Evolutionary conservation across 1,140 invertebrate species (phyloP), one percentile per base, ranked within the genome.

Genomic region (Drosophila ananassae): DNA sequence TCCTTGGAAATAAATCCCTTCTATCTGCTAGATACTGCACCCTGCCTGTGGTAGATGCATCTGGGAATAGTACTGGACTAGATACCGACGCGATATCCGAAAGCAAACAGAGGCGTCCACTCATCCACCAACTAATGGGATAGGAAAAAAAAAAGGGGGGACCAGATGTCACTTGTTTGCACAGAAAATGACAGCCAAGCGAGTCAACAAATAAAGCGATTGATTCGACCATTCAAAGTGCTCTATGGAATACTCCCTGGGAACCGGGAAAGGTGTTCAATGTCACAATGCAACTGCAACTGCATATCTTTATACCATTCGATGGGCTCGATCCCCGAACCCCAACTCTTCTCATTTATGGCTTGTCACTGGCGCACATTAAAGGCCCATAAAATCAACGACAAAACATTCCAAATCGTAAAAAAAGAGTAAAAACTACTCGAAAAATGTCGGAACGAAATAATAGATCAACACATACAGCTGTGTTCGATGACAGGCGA

Each of bases 81-180:
- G 4, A 41, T 13, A 13, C 39, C 8, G 4, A 17, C 17, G 17
- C 17, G 17, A 6, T 41, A 41, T 44, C 46, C 30, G 44, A 67
- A 13, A 39, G 32, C 44, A 63, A 77, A 79, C 73, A 80, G 54
- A 68, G 58, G 48, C 73, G 39, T 54, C 51, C 56, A 63, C 66
- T 79, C 57, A 81, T 62, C 50, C 57, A 24, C 34, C n/a, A 25
- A 34, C 39, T 51, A 5, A 28, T 28, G 24, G 30, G 53, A 17
- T 32, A 32, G 3, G 6, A 28, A 28, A 28, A 34, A 32, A 34
- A 10, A 34, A 13, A 41, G 25, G 39, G 56, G 50, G 39, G 77
- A 52, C 75, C 82, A 85, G 82, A 85, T 85, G 82, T 85, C 82
- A 87, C 66, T 85, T 85, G 82, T 85, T 85, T 85, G 72, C 78